Evolutionary conservation across 2,888 invertebrate species (phyloP).

Genomic region (Drosophila vallismaia): DNA sequence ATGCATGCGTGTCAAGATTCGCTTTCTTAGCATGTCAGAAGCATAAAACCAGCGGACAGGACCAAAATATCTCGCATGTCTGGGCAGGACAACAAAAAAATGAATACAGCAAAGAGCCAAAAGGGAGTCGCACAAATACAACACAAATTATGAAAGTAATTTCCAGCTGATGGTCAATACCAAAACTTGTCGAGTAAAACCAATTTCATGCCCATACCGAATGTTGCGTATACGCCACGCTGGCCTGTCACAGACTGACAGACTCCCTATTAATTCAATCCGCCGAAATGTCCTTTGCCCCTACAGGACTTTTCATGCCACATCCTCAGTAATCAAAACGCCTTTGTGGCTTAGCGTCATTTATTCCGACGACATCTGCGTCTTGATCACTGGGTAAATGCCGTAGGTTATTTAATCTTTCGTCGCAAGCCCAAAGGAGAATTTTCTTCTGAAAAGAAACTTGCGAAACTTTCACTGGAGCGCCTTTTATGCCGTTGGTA

Average conservation of each 20-base stretch:
- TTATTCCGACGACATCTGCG: constrained; percentile 42
- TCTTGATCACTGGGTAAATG: constrained; percentile 38
- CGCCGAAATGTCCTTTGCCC: constrained; percentile 11
- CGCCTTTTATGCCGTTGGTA: background rate
- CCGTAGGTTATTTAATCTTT: constrained; percentile 59
- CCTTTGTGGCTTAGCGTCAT: constrained; percentile 37
- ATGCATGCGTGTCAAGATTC: background rate
- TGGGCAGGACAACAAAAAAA: constrained; percentile 9
- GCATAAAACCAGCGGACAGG: background rate
- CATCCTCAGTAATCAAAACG: constrained; percentile 15
- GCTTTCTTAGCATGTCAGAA: background rate
- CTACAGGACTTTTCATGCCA: background rate
- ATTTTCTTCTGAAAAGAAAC: constrained; percentile 24
- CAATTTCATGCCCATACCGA: constrained; percentile 52
- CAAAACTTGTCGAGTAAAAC: constrained; percentile 28
- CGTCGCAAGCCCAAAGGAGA: constrained; percentile 59
- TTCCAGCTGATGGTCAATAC: constrained; percentile 11
- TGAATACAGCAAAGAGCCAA: constrained; percentile 20
- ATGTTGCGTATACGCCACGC: constrained; percentile 68
- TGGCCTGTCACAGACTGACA: constrained; percentile 37
- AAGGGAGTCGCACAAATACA: constrained; percentile 17
- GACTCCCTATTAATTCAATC: constrained; percentile 25
- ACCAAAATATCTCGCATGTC: background rate
- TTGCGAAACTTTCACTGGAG: background rate
- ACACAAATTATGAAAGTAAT: constrained; percentile 30